A percentile compares a stretch with the other conserved stretches of the same genome.
phyloP scores from a whole-genome alignment of 2,113 vertebrate species.

The Notechis scutatus region DNA sequence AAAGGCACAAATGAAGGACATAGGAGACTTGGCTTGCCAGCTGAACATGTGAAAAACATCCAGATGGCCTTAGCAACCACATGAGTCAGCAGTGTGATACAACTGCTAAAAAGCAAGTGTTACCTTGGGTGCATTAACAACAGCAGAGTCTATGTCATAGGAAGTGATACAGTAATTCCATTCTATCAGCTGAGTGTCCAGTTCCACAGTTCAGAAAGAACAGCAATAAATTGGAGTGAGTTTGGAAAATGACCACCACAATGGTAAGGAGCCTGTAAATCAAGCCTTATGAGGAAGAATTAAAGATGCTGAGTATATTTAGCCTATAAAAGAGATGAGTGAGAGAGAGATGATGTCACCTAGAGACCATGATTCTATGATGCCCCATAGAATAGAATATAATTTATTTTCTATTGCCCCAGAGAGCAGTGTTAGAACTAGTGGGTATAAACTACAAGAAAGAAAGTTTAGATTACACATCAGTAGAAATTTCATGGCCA shows the following conservation, averaged over 20 bases:
- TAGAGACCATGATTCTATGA: not conserved
- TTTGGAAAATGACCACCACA: not conserved
- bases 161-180: not conserved
- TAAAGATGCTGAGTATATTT: not conserved
- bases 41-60: not conserved
- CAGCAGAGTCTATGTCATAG: not conserved
- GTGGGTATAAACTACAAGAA: not conserved
- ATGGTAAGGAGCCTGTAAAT: not conserved
- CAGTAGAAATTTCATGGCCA: not conserved
- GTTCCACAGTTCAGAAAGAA: not conserved
- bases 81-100: not conserved
- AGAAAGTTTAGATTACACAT: not conserved
- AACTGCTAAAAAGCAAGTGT: not conserved
- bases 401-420: not conserved
- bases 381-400: not conserved
- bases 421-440: not conserved
- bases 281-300: not conserved
- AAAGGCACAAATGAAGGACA: not conserved
- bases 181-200: not conserved
- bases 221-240: not conserved
- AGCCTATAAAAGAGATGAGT: not conserved
- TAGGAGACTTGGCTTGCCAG: not conserved
- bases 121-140: not conserved
- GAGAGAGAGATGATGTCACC: not conserved
- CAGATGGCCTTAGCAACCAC: not conserved